A percentile compares a stretch with the other conserved stretches of the same genome.
These are phyloP conservation scores for Rhinatrema bivittatum DNA, from an alignment of 2,797 vertebrate species.

Conservation along the genomic window DNA sequence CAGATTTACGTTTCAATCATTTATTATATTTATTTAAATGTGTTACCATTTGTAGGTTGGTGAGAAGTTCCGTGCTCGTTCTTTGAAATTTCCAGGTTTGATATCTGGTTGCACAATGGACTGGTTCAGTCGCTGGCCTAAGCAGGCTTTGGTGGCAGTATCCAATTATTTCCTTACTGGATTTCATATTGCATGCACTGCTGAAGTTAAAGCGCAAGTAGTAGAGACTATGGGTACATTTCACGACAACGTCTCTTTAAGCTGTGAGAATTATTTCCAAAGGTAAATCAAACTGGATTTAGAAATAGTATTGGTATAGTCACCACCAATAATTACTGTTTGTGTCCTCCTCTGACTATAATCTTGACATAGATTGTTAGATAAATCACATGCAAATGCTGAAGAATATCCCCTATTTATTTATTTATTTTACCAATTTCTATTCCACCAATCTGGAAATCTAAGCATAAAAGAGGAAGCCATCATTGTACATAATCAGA, in stretches of 20 bases:
- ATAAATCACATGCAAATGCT: too few relatives aligned
- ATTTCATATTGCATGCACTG: conserved; percentile 51
- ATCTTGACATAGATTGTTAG: too few relatives aligned
- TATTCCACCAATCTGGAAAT: too few relatives aligned
- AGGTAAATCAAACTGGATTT: conserved; percentile 31
- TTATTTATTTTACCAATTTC: too few relatives aligned
- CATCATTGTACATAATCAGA: too few relatives aligned
- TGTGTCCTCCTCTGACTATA: too few relatives aligned
- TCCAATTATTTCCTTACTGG: conserved; percentile 51
- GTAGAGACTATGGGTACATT: conserved; percentile 59
- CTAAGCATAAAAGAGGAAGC: too few relatives aligned
- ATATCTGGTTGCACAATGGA: conserved; percentile 67
- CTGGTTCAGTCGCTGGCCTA: conserved; percentile 63
- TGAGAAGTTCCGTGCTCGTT: conserved; percentile 59
- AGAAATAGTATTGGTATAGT: not conserved
- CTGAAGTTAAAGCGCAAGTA: conserved; percentile 45
- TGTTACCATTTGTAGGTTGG: conserved; percentile 44
- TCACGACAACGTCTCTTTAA: conserved; percentile 57
- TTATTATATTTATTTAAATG: too few relatives aligned
- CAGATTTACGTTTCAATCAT: too few relatives aligned
- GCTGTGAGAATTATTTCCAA: conserved; percentile 61
- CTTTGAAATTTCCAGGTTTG: conserved; percentile 62
- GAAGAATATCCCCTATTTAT: too few relatives aligned
- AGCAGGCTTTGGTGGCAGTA: conserved; percentile 56
- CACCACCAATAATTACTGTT: too few relatives aligned